Conservation (phyloP, 2,797 vertebrate genomes). For the Sebastes cheni region DNA sequence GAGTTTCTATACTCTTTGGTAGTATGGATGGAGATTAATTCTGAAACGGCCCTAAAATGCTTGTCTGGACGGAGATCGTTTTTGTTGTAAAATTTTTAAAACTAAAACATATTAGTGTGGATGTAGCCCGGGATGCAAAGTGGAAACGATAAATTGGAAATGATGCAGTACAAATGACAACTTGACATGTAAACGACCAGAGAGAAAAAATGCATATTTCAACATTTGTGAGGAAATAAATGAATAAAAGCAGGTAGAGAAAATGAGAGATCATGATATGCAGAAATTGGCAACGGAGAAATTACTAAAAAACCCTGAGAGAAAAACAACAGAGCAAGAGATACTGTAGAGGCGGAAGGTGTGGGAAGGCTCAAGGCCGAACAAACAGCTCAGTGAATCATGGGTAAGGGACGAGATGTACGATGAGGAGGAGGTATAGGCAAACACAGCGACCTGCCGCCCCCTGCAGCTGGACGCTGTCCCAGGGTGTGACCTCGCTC, state of each 20-base stretch:
- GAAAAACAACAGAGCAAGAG: background rate
- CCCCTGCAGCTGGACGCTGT: conserved; percentile 62
- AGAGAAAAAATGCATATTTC: background rate
- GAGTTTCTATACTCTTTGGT: too few relatives aligned
- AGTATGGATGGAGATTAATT: too few relatives aligned
- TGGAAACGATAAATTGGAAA: background rate
- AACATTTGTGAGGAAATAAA: background rate
- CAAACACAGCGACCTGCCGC: conserved; percentile 42
- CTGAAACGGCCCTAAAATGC: too few relatives aligned
- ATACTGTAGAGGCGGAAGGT: background rate
- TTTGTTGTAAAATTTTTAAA: too few relatives aligned
- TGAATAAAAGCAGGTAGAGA: background rate
- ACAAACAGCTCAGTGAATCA: conserved; percentile 56
- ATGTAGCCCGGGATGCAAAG: background rate
- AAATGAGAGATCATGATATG: background rate
- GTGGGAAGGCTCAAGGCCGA: conserved; percentile 59
- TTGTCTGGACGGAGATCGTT: too few relatives aligned
- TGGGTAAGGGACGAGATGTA: conserved; percentile 39
- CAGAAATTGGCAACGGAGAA: background rate
- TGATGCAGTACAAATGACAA: background rate
- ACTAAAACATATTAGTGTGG: too few relatives aligned
- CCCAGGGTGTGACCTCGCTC: conserved; percentile 66
- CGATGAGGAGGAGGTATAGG: conserved; percentile 25
- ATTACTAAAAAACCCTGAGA: background rate
- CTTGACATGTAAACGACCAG: background rate